Conservation (phyloP, 2,888 invertebrate species). For the Coenonympha arcania region DNA sequence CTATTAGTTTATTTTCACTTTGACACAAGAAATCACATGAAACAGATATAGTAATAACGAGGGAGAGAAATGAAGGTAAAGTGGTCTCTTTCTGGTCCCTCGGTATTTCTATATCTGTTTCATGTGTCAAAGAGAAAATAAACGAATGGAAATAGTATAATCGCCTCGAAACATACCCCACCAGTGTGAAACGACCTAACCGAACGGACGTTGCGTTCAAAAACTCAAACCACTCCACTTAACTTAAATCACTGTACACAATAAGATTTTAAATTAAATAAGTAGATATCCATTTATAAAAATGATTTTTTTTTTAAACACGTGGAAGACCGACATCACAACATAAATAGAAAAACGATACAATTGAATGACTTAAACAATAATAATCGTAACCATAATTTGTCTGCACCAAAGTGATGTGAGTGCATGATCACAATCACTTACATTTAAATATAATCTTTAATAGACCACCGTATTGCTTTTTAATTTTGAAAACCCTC, state of each 20-base stretch:
- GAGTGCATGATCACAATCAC: conserved; percentile 5
- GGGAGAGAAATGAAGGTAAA: too few relatives aligned
- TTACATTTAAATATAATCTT: background rate
- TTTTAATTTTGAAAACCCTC: conserved; percentile 15
- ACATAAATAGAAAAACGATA: conserved; percentile 67
- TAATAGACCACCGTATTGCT: conserved; percentile 18
- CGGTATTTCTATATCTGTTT: too few relatives aligned
- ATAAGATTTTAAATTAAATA: conserved; percentile 48
- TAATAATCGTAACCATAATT: too few relatives aligned
- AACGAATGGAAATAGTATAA: too few relatives aligned
- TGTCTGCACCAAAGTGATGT: conserved; percentile 52
- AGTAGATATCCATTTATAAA: conserved; percentile 52
- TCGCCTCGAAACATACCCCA: too few relatives aligned
- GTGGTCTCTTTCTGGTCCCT: too few relatives aligned
- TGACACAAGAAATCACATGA: too few relatives aligned
- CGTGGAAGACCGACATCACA: conserved; percentile 73
- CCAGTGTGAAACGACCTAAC: conserved; percentile 19
- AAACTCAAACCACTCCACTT: conserved; percentile 37
- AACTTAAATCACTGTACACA: conserved; percentile 51
- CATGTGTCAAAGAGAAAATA: too few relatives aligned
- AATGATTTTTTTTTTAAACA: conserved; percentile 40
- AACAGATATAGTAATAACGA: too few relatives aligned
- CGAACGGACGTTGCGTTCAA: conserved; percentile 48
- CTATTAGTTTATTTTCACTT: too few relatives aligned
- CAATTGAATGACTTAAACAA: conserved; percentile 48